phyloP scores from a whole-genome alignment of 2,797 vertebrate species.

The Gobionotothen gibberifrons region DNA sequence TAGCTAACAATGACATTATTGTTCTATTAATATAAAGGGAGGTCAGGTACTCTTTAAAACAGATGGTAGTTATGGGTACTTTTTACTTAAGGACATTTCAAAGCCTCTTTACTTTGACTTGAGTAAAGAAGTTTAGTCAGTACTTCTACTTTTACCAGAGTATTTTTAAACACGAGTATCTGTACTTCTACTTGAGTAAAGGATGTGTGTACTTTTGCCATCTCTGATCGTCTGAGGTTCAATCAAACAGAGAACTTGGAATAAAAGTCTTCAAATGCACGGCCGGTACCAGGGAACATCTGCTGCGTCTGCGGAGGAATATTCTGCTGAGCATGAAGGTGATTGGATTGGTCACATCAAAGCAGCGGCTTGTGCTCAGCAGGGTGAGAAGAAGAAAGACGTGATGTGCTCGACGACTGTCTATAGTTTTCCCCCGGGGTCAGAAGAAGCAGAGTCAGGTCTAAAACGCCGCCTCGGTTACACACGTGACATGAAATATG shows the following conservation, averaged over 20 bases:
- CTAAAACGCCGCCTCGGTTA: constrained; percentile 54
- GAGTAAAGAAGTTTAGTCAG: too few relatives aligned
- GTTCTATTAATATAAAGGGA: too few relatives aligned
- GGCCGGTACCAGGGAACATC: constrained; percentile 41
- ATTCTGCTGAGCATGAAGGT: constrained; percentile 57
- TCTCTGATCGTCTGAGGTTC: background rate
- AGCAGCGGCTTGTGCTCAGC: constrained; percentile 40
- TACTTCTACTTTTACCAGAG: too few relatives aligned
- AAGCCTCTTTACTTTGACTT: too few relatives aligned
- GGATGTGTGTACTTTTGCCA: too few relatives aligned
- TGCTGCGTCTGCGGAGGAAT: constrained; percentile 30
- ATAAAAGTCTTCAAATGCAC: constrained; percentile 44
- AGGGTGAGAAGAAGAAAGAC: constrained; percentile 39
- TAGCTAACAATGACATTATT: too few relatives aligned
- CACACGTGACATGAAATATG: constrained; percentile 70
- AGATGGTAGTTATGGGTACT: too few relatives aligned
- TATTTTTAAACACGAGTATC: too few relatives aligned
- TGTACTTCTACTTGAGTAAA: too few relatives aligned
- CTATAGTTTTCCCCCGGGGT: constrained; percentile 56
- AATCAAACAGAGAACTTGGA: constrained; percentile 32
- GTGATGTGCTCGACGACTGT: constrained; percentile 59
- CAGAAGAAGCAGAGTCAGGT: constrained; percentile 52
- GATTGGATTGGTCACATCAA: constrained; percentile 73
- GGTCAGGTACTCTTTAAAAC: too few relatives aligned
- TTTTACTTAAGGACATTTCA: too few relatives aligned